Percentiles rank a stretch among this genome's conserved stretches.
Conservation (phyloP, 2,797 vertebrate species). For the Phrynocephalus vlangalii region DNA sequence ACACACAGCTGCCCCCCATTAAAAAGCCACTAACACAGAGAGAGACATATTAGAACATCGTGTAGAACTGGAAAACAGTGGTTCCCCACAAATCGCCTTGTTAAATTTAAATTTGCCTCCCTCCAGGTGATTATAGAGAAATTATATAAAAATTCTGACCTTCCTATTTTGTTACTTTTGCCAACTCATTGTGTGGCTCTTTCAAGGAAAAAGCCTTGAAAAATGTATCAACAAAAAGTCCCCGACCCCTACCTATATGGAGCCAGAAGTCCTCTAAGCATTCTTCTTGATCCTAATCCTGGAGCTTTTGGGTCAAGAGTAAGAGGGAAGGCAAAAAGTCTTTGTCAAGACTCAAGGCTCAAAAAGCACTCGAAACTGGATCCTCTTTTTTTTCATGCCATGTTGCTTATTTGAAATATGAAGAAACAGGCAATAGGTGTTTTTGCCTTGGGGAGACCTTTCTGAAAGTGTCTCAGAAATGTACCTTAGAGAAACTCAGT, state of each 20-base stretch:
- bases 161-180: constrained; percentile 51
- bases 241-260: not conserved
- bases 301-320: constrained; percentile 3
- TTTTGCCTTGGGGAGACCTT: constrained; percentile 63
- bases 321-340: constrained; percentile 60
- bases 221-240: constrained; percentile 20
- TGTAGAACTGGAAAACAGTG: constrained; percentile 29
- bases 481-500: constrained; percentile 41
- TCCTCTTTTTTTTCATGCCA: constrained; percentile 55
- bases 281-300: constrained; percentile 26
- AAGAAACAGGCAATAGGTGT: constrained; percentile 43
- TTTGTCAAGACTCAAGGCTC: constrained; percentile 54
- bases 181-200: constrained; percentile 26
- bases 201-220: constrained; percentile 11
- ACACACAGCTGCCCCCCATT: constrained; percentile 39
- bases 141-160: constrained; percentile 43
- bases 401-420: constrained; percentile 69
- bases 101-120: constrained; percentile 47
- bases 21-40: constrained; percentile 42
- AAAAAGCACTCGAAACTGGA: constrained; percentile 14
- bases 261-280: not conserved
- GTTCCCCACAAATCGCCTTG: constrained; percentile 46
- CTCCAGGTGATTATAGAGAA: constrained; percentile 34
- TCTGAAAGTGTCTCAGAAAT: constrained; percentile 55
- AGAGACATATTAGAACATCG: constrained; percentile 39